Base-by-base conservation (phyloP, 2,113 vertebrate genomes). In the Pteruthius melanotis region DNA sequence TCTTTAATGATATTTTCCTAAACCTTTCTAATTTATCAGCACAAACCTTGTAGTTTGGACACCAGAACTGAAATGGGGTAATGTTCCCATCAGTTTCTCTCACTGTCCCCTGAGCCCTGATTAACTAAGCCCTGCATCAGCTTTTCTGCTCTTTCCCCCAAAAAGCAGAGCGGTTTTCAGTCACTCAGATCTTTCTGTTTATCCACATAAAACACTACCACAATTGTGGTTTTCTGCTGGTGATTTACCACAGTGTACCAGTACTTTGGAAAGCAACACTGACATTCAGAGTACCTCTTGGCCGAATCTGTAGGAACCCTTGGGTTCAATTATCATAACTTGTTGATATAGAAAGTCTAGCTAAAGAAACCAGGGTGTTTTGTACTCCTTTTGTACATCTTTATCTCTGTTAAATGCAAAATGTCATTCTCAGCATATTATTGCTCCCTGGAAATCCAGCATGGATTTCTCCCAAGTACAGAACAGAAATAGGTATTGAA, bases 401-500 rank as follows among this genome's bases (percentile, higher is more conserved):
- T 88, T 83, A 70, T 50, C 0, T 0, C 28, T 92, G n/a, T 40
- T 56, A 49, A 91, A 84, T 71, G 56, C 5, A 18, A 94, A 84
- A 69, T 79, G 80, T 39, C 9, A 64, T 94, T 92, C 77, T 87
- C 49, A 12, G 44, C 52, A 44, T 59, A 61, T 52, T 93, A 64
- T 52, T 89, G n/a, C 61, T 89, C 56, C 23, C 11, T 69, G 7
- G n/a, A n/a, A n/a, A n/a, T n/a, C n/a, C n/a, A n/a, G 12, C 56
- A 56, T 84, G 53, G 75, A 74, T 94, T 89, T 92, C 80, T 83
- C 52, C 44, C 30, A 7, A 47, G 72, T 71, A 78, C 56, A 60
- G 56, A 75, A 61, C 72, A 93, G 91, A 94, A 94, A 79, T 52
- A 74, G 26, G 31, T 82, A 79, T 65, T 89, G 83, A 93, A 71